Evolutionary conservation across 2,113 vertebrate genomes (phyloP).

Genomic region (Agapornis roseicollis): DNA sequence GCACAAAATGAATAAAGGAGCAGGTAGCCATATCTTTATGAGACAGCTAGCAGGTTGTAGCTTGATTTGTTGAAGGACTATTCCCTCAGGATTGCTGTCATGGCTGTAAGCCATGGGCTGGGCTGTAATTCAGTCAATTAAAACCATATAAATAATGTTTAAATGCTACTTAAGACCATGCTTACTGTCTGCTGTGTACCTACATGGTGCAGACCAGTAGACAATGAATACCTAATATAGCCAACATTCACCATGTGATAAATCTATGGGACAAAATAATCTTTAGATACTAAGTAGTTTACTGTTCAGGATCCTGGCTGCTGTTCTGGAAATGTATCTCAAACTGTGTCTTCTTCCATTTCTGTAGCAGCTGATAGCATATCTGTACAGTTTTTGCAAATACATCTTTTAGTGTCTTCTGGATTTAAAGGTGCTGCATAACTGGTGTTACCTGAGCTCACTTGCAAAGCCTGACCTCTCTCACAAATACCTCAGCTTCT

Average conservation of each 20-base stretch:
- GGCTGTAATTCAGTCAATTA: conserved; percentile 41
- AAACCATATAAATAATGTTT: conserved; percentile 21
- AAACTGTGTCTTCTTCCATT: background rate
- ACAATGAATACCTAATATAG: background rate
- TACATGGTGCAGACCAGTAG: background rate
- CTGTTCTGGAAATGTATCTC: background rate
- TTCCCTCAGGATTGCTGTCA: background rate
- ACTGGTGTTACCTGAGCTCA: background rate
- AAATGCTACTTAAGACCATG: background rate
- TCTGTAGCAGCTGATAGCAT: background rate
- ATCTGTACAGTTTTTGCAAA: background rate
- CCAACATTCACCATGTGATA: background rate
- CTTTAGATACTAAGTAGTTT: background rate
- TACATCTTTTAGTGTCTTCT: background rate
- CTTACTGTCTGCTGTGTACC: background rate
- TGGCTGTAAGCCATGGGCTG: background rate
- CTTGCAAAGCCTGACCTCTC: background rate
- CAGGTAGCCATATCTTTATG: conserved; percentile 15
- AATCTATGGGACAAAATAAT: background rate
- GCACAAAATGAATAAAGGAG: background rate
- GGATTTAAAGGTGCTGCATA: background rate
- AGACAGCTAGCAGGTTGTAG: background rate
- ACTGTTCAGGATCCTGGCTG: background rate
- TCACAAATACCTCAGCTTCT: background rate
- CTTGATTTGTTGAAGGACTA: conserved; percentile 31